phyloP scores from a whole-genome alignment of 2,888 invertebrate genomes.

The Napeogenes inachia region DNA sequence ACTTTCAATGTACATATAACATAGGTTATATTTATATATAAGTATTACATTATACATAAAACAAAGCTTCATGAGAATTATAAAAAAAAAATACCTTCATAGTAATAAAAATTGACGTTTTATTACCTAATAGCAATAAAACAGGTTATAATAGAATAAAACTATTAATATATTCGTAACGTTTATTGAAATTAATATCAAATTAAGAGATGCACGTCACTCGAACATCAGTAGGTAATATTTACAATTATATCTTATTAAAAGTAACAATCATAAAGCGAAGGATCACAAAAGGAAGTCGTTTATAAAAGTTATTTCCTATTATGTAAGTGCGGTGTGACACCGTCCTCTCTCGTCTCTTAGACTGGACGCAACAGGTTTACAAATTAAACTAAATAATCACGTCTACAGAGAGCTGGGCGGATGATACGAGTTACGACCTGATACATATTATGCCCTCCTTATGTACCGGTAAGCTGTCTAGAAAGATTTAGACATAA shows the following conservation, averaged over 20 bases:
- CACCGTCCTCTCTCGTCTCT: not conserved
- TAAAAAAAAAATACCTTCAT: too few species aligned
- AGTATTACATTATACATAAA: too few species aligned
- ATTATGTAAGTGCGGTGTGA: not conserved
- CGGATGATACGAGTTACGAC: constrained; percentile 12
- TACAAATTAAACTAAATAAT: constrained; percentile 12
- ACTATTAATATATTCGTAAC: constrained; percentile 11
- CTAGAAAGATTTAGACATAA: not conserved
- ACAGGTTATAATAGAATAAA: not conserved
- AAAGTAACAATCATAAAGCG: constrained; percentile 8
- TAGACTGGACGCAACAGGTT: constrained; percentile 15
- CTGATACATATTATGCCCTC: not conserved
- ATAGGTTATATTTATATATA: too few species aligned
- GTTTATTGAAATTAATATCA: constrained; percentile 28
- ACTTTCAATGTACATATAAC: too few species aligned
- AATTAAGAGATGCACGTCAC: constrained; percentile 18
- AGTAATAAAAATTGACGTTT: not conserved
- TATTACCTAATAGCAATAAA: not conserved
- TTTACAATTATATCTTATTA: constrained; percentile 5
- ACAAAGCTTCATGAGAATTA: too few species aligned
- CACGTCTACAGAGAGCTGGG: constrained; percentile 26
- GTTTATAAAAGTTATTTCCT: constrained; percentile 7
- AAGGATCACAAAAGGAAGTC: not conserved
- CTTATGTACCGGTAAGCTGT: not conserved
- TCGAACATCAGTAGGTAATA: constrained; percentile 8